phyloP scores from a whole-genome alignment of 1,140 invertebrate species.

The Drosophila navojoa region DNA sequence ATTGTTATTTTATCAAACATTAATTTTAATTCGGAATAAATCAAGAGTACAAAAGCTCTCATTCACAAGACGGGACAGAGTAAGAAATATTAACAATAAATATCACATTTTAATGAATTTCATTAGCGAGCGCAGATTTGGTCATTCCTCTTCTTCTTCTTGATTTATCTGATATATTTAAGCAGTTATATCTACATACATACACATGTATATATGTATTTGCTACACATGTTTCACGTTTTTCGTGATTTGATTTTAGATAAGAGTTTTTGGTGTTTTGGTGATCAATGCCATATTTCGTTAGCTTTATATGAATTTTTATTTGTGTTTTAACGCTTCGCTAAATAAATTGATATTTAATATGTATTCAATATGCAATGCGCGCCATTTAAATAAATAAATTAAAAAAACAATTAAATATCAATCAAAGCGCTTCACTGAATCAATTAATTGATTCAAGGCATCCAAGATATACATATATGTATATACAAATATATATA shows the following conservation, averaged over 20 bases:
- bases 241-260: constrained; percentile 55
- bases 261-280: constrained; percentile 57
- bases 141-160: constrained; percentile 14
- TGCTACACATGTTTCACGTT: constrained; percentile 73
- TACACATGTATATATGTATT: constrained; percentile 20
- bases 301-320: constrained; percentile 40
- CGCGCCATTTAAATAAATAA: constrained; percentile 53
- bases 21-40: background rate
- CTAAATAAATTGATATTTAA: constrained; percentile 67
- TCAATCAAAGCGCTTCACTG: constrained; percentile 70
- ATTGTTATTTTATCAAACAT: background rate
- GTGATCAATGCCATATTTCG: constrained; percentile 61
- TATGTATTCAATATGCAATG: constrained; percentile 13
- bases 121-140: constrained; percentile 61
- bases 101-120: constrained; percentile 59
- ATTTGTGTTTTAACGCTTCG: too few species aligned
- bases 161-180: constrained; percentile 72
- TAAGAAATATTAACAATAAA: constrained; percentile 63
- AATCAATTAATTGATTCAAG: constrained; percentile 55
- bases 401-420: constrained; percentile 78
- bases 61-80: constrained; percentile 21
- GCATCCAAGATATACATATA: background rate
- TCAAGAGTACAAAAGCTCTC: background rate
- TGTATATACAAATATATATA: background rate
- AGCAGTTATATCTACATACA: background rate